Evolutionary conservation across 2,888 invertebrate species (phyloP).

Genomic region (Lobophora halterata): DNA sequence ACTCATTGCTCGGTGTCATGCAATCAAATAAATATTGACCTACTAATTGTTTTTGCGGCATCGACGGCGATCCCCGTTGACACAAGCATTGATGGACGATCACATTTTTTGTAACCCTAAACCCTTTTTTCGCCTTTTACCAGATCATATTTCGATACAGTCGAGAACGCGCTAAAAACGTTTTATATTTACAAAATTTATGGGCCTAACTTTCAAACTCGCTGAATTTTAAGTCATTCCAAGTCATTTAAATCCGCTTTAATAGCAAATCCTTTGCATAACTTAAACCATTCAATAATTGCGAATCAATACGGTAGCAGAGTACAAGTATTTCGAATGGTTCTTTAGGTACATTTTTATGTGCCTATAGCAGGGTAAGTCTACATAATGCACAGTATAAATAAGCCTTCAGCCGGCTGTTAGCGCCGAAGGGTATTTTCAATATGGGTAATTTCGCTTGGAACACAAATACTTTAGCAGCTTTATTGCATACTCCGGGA

Average conservation of each 20-base stretch:
- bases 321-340: conserved; percentile 47
- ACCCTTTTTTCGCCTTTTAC: conserved; percentile 49
- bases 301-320: conserved; percentile 57
- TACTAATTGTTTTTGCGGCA: conserved; percentile 77
- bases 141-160: conserved; percentile 52
- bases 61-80: conserved; percentile 68
- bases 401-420: conserved; percentile 72
- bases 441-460: conserved; percentile 78
- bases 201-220: conserved; percentile 39
- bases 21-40: conserved; percentile 77
- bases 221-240: conserved; percentile 40
- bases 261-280: conserved; percentile 56
- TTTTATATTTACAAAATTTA: conserved; percentile 39
- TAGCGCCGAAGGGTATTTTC: conserved; percentile 77
- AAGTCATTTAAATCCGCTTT: conserved; percentile 46
- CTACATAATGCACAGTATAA: conserved; percentile 61
- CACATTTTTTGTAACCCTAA: conserved; percentile 61
- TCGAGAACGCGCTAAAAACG: conserved; percentile 37
- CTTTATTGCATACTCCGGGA: conserved; percentile 78
- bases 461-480: conserved; percentile 76
- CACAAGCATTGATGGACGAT: conserved; percentile 72
- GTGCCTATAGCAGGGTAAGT: conserved; percentile 45
- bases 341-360: conserved; percentile 52
- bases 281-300: conserved; percentile 58
- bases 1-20: conserved; percentile 54